Evolutionary conservation across 2,113 vertebrate species (phyloP).

Genomic region (Oxygymnocypris stewartii): DNA sequence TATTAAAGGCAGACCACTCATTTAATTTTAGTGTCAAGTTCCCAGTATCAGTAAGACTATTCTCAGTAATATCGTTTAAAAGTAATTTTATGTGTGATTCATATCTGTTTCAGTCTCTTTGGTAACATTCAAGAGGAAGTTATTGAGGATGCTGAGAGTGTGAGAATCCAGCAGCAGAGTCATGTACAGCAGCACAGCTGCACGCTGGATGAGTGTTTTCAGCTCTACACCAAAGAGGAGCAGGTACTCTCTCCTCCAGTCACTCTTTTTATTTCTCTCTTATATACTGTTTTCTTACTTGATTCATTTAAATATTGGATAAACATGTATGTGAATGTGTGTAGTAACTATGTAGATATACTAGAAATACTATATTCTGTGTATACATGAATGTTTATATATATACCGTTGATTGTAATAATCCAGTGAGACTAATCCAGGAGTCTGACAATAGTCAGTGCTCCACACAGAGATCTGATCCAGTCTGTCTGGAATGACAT

Average conservation of each 20-base stretch:
- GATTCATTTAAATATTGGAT: neutral
- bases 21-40: neutral
- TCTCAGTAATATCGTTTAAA: neutral
- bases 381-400: too few species aligned
- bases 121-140: constrained; percentile 83
- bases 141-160: constrained; percentile 84
- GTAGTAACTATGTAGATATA: too few species aligned
- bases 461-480: too few species aligned
- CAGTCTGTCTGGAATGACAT: too few species aligned
- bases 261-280: neutral
- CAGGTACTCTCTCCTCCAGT: constrained; percentile 38
- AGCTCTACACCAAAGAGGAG: constrained; percentile 83
- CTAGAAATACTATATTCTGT: too few species aligned
- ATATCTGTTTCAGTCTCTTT: constrained; percentile 37
- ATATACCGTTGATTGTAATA: neutral
- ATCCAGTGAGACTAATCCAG: neutral
- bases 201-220: constrained; percentile 90
- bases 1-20: neutral
- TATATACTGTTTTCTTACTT: neutral
- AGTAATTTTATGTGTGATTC: neutral
- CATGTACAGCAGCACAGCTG: constrained; percentile 89
- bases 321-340: neutral
- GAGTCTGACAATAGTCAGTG: too few species aligned
- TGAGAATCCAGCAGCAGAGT: constrained; percentile 81
- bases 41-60: neutral